Evolutionary conservation across 2,888 invertebrate species (phyloP).

Genomic region (Hoplodrina blanda): DNA sequence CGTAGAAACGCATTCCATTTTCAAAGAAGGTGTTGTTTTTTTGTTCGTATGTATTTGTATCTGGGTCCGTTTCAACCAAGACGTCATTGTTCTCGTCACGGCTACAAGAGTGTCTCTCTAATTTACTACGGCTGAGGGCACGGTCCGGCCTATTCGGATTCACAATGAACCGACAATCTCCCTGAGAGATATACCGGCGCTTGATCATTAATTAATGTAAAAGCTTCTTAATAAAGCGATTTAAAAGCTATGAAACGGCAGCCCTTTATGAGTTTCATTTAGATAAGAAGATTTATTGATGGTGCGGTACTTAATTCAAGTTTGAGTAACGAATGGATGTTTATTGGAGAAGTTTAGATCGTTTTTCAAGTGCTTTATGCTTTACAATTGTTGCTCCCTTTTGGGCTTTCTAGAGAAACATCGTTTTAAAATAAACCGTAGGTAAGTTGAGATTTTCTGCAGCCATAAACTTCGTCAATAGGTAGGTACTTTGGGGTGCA

Average conservation of each 20-base stretch:
- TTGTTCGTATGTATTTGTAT: slow-evolving; percentile 77
- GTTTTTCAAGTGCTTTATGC: slow-evolving; percentile 33
- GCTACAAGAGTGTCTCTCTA: slow-evolving; percentile 68
- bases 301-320: slow-evolving; percentile 54
- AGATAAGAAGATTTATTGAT: slow-evolving; percentile 77
- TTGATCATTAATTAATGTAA: slow-evolving; percentile 81
- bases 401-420: not conserved
- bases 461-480: not conserved
- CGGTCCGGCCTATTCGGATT: slow-evolving; percentile 76
- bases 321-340: slow-evolving; percentile 53
- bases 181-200: slow-evolving; percentile 72
- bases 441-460: not conserved
- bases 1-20: slow-evolving; percentile 80
- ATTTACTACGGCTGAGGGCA: slow-evolving; percentile 76
- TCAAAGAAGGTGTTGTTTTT: slow-evolving; percentile 75
- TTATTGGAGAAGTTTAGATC: slow-evolving; percentile 54
- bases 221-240: slow-evolving; percentile 81
- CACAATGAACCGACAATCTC: slow-evolving; percentile 73
- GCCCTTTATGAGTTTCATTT: slow-evolving; percentile 77
- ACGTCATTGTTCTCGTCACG: slow-evolving; percentile 77
- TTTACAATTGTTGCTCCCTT: slow-evolving; percentile 31
- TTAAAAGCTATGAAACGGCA: slow-evolving; percentile 78
- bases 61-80: slow-evolving; percentile 70
- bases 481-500: not conserved
- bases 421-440: not conserved